Base-by-base conservation (phyloP, 2,888 invertebrate species). In the Tridacna crocea region DNA sequence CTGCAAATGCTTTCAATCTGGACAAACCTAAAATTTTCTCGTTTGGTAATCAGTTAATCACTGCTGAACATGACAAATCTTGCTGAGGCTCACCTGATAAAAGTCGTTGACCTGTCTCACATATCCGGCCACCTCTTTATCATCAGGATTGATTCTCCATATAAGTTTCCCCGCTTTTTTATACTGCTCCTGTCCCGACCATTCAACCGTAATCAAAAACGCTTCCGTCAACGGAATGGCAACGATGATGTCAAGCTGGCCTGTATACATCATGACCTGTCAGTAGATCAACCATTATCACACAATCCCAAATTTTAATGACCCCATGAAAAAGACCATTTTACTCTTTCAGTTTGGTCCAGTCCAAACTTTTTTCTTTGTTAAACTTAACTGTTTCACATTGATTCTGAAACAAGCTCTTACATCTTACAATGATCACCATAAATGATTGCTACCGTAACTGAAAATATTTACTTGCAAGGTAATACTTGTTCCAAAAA, bases 161-260 rank as follows among this genome's bases (percentile, higher is more conserved):
- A 96, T 95, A 46, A 80, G n/a, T 65, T 92, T 87, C 19, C 89
- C 85, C 0, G 97, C 96, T 0, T 94, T 95, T 90, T 96, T 96
- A 93, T 97, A 98, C 2, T 96, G 95, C 4, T 95, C 95, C 0
- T 96, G 95, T 0, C 96, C 96, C 27, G 95, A 95, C 95, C 97
- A 98, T 66, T 96, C 95, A 0, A 98, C 95, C 75, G 96, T 95
- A 86, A 96, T 95, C 48, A 98, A 94, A 93, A 97, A 98, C 92
- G 97, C 97, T 26, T 97, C 96, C 0, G 98, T 98, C 73, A 97
- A 93, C 0, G 98, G 97, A 94, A 98, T 97, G 0, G 98, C 97
- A 0, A 98, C 97, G 85, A 98, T 98, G 19, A 98, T 97, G 93
- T 99, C 98, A 86, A 98, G 93, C 92, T 98, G 98, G 0, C 98